Percentiles rank a stretch among this genome's conserved stretches.
phyloP scores from a whole-genome alignment of 2,113 vertebrate species.

The Formicarius rufipectus region DNA sequence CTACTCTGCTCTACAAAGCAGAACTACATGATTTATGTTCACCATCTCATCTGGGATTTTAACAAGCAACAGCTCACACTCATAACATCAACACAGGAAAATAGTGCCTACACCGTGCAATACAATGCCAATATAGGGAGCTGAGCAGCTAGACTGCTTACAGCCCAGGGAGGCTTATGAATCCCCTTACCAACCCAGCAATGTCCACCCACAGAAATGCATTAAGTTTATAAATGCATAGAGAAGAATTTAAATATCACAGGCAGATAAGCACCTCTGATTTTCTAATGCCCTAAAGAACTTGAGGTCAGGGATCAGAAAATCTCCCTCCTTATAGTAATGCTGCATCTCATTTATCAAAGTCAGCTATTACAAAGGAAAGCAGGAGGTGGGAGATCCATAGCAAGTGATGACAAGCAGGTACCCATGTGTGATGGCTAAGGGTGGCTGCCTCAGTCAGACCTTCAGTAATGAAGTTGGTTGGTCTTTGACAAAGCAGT shows the following conservation, averaged over 20 bases:
- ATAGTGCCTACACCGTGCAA: background rate
- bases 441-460: background rate
- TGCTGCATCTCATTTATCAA: background rate
- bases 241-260: background rate
- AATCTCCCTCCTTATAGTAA: background rate
- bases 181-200: background rate
- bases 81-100: background rate
- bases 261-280: background rate
- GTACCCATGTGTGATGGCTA: accelerated
- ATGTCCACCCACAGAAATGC: background rate
- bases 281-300: background rate
- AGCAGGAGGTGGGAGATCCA: background rate
- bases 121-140: background rate
- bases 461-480: background rate
- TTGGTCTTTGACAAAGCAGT: background rate
- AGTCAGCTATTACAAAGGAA: background rate
- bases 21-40: background rate
- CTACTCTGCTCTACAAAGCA: background rate
- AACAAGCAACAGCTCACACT: background rate
- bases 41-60: background rate
- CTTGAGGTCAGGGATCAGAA: background rate
- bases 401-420: background rate
- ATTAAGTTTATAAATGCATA: background rate
- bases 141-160: background rate
- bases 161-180: background rate